phyloP scores from a whole-genome alignment of 1,140 invertebrate species.

The Drosophila rhopaloa region DNA sequence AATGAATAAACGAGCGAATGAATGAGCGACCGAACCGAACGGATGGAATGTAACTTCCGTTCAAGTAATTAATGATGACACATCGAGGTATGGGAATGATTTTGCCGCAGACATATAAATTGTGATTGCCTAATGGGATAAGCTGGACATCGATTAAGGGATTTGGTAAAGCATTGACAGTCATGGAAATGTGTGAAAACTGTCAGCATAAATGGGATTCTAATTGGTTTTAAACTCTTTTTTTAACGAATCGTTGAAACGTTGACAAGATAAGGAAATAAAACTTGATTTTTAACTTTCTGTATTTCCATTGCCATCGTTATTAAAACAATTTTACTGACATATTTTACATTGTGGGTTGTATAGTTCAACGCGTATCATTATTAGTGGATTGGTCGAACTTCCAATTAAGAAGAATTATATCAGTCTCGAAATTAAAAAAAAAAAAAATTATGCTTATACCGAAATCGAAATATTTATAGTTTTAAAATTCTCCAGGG shows the following conservation, averaged over 20 bases:
- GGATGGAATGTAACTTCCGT: conserved; percentile 58
- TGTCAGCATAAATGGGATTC: conserved; percentile 44
- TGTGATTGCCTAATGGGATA: conserved; percentile 50
- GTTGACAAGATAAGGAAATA: background rate
- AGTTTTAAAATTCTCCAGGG: too few species aligned
- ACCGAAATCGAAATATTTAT: too few species aligned
- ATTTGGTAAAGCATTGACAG: conserved; percentile 34
- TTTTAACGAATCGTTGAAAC: conserved; percentile 12
- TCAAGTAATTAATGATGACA: conserved; percentile 57
- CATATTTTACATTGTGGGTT: background rate
- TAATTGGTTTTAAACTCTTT: conserved; percentile 48
- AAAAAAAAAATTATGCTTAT: too few species aligned
- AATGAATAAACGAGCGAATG: conserved; percentile 21
- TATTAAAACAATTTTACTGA: conserved; percentile 1
- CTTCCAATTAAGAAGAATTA: too few species aligned
- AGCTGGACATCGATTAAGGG: conserved; percentile 50
- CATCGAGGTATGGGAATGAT: conserved; percentile 35
- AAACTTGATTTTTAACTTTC: background rate
- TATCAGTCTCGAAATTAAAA: too few species aligned
- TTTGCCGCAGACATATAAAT: conserved; percentile 39
- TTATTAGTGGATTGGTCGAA: too few species aligned
- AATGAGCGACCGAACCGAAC: conserved; percentile 23
- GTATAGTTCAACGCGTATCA: too few species aligned
- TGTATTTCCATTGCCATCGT: background rate
- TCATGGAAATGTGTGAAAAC: conserved; percentile 37